phyloP scores from a whole-genome alignment of 2,113 vertebrate genomes.

The Copsychus sechellarum region DNA sequence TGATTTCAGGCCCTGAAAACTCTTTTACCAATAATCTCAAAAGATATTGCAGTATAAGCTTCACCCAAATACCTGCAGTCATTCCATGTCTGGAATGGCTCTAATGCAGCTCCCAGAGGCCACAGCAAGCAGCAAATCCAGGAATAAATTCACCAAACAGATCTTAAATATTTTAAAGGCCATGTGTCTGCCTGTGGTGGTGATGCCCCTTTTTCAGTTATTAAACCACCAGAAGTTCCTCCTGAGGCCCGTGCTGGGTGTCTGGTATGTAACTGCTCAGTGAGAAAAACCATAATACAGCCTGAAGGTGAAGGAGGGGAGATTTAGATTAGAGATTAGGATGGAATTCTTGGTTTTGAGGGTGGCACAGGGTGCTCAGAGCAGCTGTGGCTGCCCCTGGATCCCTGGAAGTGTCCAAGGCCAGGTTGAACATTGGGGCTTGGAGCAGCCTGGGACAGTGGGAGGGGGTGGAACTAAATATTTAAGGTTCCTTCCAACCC shows the following conservation, averaged over 20 bases:
- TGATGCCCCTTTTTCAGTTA: background rate
- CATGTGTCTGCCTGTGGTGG: rapidly evolving
- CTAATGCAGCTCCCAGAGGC: background rate
- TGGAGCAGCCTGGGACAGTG: background rate
- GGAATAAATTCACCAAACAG: background rate
- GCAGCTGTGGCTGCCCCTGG: background rate
- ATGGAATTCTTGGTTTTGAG: background rate
- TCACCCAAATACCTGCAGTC: background rate
- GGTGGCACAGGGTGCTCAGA: background rate
- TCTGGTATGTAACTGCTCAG: background rate
- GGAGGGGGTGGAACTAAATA: rapidly evolving
- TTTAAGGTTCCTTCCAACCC: background rate
- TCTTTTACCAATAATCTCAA: background rate
- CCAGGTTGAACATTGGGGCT: rapidly evolving
- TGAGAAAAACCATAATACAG: background rate
- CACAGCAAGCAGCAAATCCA: background rate
- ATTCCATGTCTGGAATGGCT: background rate
- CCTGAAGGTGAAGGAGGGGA: background rate
- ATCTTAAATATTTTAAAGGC: background rate
- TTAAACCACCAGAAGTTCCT: background rate
- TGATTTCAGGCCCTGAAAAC: background rate
- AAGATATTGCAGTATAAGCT: background rate
- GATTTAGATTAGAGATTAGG: background rate
- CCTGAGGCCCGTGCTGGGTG: background rate
- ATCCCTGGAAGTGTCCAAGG: background rate